Conservation (phyloP, 2,797 vertebrate species). For the Melanogrammus aeglefinus region DNA sequence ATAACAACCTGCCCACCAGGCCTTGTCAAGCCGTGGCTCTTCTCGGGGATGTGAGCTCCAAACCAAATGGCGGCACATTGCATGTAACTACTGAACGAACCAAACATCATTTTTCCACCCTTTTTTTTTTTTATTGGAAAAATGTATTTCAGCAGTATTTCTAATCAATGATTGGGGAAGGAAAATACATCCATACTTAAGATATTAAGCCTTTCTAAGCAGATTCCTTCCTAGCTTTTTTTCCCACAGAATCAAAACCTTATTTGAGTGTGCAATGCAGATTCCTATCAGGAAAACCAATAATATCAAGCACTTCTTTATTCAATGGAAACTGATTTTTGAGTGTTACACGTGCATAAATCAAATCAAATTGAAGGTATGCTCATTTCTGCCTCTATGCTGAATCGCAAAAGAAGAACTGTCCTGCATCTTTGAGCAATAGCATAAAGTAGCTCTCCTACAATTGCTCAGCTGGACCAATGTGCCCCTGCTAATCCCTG, state of each 20-base stretch:
- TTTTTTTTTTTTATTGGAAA: conserved; percentile 12
- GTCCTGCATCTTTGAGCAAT: not conserved
- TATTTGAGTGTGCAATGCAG: not conserved
- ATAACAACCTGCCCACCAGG: conserved; percentile 72
- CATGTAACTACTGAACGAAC: conserved; percentile 51
- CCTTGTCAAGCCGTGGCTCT: conserved; percentile 64
- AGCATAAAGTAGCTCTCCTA: not conserved
- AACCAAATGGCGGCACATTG: conserved; percentile 57
- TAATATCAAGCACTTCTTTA: not conserved
- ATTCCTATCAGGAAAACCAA: not conserved
- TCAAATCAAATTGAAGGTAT: not conserved
- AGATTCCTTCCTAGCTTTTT: not conserved
- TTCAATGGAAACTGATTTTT: not conserved
- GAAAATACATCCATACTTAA: not conserved
- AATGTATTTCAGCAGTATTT: not conserved
- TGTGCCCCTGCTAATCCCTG: conserved; percentile 6
- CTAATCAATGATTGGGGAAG: not conserved
- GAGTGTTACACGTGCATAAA: not conserved
- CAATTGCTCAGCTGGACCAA: not conserved
- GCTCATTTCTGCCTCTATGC: not conserved
- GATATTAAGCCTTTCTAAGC: not conserved
- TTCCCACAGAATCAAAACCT: not conserved
- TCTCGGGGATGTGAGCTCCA: conserved; percentile 56
- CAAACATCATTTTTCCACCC: not conserved
- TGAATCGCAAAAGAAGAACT: not conserved